phyloP scores from a whole-genome alignment of 1,140 invertebrate species.

The Bombus confusus region DNA sequence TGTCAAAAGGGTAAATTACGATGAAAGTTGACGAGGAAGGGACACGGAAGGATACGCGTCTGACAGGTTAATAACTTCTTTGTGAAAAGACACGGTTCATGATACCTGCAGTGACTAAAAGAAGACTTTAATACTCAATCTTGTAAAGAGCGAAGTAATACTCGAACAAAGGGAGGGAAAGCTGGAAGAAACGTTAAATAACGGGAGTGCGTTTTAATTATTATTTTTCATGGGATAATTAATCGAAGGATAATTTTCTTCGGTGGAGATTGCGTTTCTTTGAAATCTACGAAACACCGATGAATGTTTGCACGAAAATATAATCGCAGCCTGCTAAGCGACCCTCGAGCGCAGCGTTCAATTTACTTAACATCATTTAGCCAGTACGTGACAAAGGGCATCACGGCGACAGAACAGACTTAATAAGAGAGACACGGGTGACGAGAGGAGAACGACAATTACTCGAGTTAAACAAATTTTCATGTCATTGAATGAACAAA shows the following conservation, averaged over 20 bases:
- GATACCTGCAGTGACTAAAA: neutral
- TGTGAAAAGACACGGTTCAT: neutral
- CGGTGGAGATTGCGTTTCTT: neutral
- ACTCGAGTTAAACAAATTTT: constrained; percentile 49
- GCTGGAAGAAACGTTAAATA: neutral
- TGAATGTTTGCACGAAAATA: constrained; percentile 5
- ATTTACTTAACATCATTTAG: constrained; percentile 46
- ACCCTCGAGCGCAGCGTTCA: neutral
- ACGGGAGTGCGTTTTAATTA: neutral
- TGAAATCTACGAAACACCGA: neutral
- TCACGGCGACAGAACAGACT: constrained; percentile 11
- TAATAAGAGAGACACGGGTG: constrained; percentile 24
- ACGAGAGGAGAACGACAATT: constrained; percentile 37
- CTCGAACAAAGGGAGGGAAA: neutral
- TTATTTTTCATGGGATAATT: neutral
- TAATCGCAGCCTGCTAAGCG: constrained; percentile 16
- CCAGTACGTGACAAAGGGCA: constrained; percentile 40
- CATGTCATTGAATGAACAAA: constrained; percentile 31
- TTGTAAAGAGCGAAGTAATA: neutral
- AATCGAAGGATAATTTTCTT: neutral
- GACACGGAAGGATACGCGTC: neutral
- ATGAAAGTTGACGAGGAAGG: neutral
- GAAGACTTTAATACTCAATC: neutral
- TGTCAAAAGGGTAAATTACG: neutral
- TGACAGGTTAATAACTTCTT: constrained; percentile 35